Conservation (phyloP, 1,140 invertebrate genomes). For the Drosophila ogumai region DNA sequence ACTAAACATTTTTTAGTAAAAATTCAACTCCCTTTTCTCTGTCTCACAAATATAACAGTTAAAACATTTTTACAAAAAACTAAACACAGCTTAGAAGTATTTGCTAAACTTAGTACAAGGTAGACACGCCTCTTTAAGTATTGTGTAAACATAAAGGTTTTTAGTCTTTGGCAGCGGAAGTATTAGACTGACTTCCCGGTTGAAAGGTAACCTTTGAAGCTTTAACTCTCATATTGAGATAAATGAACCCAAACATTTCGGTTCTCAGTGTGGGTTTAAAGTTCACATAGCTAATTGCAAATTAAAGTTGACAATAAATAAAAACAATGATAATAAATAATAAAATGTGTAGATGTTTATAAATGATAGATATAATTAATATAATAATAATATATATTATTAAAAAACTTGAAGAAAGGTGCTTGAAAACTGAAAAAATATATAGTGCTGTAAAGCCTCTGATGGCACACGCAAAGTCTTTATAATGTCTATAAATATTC, state of each 20-base stretch:
- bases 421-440: too few species aligned
- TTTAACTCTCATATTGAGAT: neutral
- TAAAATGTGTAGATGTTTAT: neutral
- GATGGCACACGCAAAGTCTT: too few species aligned
- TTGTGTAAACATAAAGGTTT: neutral
- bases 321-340: too few species aligned
- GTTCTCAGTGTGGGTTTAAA: neutral
- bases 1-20: too few species aligned
- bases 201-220: neutral
- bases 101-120: neutral
- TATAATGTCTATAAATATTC: neutral
- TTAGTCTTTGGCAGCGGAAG: conserved; percentile 1
- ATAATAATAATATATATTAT: too few species aligned
- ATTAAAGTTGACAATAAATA: too few species aligned
- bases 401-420: neutral
- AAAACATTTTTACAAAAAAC: neutral
- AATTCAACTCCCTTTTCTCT: neutral
- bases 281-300: neutral
- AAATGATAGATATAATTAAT: too few species aligned
- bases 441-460: too few species aligned
- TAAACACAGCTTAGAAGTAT: neutral
- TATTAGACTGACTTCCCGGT: neutral
- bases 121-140: neutral
- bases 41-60: neutral
- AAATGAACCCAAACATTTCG: neutral